Evolutionary conservation across 2,797 vertebrate species (phyloP).

Genomic region (Diceros bicornis): DNA sequence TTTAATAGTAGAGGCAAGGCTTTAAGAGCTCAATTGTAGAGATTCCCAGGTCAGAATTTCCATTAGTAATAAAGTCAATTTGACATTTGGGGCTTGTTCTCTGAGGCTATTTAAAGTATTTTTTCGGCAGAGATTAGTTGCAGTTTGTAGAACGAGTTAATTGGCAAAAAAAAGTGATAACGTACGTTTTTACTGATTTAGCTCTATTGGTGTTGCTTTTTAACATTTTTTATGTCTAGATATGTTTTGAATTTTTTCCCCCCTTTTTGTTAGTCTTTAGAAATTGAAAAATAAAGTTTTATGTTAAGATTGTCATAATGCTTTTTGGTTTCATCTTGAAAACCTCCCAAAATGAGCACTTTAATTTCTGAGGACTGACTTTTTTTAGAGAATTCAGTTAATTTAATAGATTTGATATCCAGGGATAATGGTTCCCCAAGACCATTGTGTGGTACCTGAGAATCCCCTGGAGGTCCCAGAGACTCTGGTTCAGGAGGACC

Average conservation of each 20-base stretch:
- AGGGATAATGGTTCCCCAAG: background rate
- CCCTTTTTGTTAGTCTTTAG: background rate
- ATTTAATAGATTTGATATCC: slow-evolving; percentile 7
- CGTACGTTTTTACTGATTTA: slow-evolving; percentile 47
- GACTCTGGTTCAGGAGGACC: background rate
- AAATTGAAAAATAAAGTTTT: slow-evolving; percentile 31
- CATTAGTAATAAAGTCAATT: slow-evolving; percentile 70
- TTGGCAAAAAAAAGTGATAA: background rate
- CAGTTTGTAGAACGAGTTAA: slow-evolving; percentile 55
- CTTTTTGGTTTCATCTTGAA: slow-evolving; percentile 39
- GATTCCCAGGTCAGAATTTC: slow-evolving; percentile 65
- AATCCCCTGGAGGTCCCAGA: background rate
- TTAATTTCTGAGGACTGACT: background rate
- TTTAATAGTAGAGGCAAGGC: slow-evolving; percentile 54
- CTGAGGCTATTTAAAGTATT: slow-evolving; percentile 41
- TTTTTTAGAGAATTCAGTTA: slow-evolving; percentile 44
- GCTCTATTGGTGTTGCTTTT: background rate
- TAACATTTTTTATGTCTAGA: background rate
- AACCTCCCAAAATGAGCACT: background rate
- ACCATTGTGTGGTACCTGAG: background rate
- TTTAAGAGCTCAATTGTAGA: slow-evolving; percentile 60
- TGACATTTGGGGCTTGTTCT: slow-evolving; percentile 59
- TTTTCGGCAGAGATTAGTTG: slow-evolving; percentile 22
- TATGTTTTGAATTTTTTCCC: slow-evolving; percentile 23
- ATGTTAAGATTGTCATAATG: background rate